Conservation (phyloP, 2,888 invertebrate species). For the Drosophila helvetica region DNA sequence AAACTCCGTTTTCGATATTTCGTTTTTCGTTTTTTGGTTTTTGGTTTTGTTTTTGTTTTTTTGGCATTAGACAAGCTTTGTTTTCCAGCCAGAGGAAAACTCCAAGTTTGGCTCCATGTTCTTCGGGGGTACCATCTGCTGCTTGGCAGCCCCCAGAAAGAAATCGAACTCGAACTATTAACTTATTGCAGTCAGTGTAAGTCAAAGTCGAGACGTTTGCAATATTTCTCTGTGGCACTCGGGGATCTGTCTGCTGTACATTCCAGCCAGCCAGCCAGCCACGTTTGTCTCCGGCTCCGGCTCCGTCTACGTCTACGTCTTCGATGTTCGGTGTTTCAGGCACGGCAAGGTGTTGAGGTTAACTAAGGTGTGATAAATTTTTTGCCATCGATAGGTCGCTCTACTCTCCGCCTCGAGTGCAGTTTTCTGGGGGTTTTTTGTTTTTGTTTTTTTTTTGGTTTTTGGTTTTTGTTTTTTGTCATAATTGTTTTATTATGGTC, state of each 20-base stretch:
- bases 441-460: conserved; percentile 36
- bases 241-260: conserved; percentile 39
- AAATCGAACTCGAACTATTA: conserved; percentile 74
- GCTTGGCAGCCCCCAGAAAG: conserved; percentile 38
- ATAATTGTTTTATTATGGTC: conserved; percentile 77
- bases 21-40: conserved; percentile 1
- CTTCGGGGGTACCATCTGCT: conserved; percentile 66
- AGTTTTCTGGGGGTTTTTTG: neutral
- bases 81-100: conserved; percentile 20
- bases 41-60: conserved; percentile 22
- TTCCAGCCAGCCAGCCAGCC: conserved; percentile 59
- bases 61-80: conserved; percentile 67
- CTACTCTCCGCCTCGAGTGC: conserved; percentile 31
- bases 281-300: conserved; percentile 24
- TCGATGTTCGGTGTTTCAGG: conserved; percentile 33
- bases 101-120: conserved; percentile 13
- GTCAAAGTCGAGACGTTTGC: conserved; percentile 62
- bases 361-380: conserved; percentile 80
- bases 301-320: conserved; percentile 10
- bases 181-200: conserved; percentile 77
- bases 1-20: conserved; percentile 56
- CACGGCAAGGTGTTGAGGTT: conserved; percentile 75
- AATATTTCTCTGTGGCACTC: conserved; percentile 48
- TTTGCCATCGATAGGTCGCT: conserved; percentile 54
- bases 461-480: conserved; percentile 48